Percentiles rank a stretch among this genome's conserved stretches.
Evolutionary conservation across 2,113 vertebrate species (phyloP).

Genomic region (Psettodes erumei): DNA sequence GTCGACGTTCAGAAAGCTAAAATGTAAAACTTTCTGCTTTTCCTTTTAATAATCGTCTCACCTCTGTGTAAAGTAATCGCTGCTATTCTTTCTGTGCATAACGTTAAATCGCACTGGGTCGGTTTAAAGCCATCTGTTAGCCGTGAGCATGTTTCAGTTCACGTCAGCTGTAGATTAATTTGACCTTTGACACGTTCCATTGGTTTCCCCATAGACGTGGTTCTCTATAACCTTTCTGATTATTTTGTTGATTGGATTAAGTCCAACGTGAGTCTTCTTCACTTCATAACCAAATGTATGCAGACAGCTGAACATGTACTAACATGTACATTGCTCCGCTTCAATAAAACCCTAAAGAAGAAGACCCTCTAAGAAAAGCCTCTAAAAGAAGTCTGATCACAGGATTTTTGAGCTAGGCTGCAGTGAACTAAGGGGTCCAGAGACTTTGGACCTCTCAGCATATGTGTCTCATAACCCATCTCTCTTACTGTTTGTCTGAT

Average conservation of each 20-base stretch:
- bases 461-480: accelerated
- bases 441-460: not conserved
- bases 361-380: not conserved
- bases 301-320: not conserved
- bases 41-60: no score
- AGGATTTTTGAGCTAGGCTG: not conserved
- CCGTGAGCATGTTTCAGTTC: not conserved
- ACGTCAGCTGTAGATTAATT: not conserved
- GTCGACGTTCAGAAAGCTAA: not conserved
- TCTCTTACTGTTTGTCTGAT: not conserved
- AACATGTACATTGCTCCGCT: not conserved
- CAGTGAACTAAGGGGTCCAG: not conserved
- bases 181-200: not conserved
- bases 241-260: not conserved
- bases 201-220: not conserved
- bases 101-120: not conserved
- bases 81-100: not conserved
- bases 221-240: no score
- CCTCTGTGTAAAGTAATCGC: accelerated
- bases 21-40: not conserved
- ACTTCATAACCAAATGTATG: not conserved
- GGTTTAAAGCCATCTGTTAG: not conserved
- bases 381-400: not conserved
- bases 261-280: not conserved
- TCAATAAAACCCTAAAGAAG: no score